phyloP scores from a whole-genome alignment of 2,888 invertebrate species.

The Hypsopygia costalis region DNA sequence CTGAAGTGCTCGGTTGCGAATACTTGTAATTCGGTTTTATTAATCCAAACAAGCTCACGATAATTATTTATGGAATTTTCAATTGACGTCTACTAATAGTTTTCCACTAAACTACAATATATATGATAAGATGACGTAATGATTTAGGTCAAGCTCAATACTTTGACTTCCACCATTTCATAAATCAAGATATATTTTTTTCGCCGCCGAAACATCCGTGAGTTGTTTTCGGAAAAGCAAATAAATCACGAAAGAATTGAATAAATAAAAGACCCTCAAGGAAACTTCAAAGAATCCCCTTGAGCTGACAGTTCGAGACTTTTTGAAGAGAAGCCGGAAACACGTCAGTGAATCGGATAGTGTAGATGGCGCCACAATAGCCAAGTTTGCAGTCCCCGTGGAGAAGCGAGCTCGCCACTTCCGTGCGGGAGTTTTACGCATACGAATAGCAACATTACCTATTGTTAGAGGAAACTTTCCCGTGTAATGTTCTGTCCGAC shows the following conservation, averaged over 20 bases:
- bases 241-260: slow-evolving; percentile 60
- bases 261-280: slow-evolving; percentile 70
- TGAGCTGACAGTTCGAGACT: slow-evolving; percentile 70
- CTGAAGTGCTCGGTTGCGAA: slow-evolving; percentile 9
- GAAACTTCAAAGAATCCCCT: slow-evolving; percentile 66
- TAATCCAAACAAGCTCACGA: neutral
- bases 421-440: slow-evolving; percentile 66
- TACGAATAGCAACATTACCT: slow-evolving; percentile 77
- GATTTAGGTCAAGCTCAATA: too few relatives aligned
- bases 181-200: too few relatives aligned
- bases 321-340: slow-evolving; percentile 76
- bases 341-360: slow-evolving; percentile 71
- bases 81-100: too few relatives aligned
- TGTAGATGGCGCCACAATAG: slow-evolving; percentile 75
- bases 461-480: slow-evolving; percentile 75
- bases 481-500: slow-evolving; percentile 62
- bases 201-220: slow-evolving; percentile 1
- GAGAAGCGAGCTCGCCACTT: slow-evolving; percentile 49
- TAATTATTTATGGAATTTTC: neutral
- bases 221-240: slow-evolving; percentile 37
- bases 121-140: too few relatives aligned
- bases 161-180: too few relatives aligned
- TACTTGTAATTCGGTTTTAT: neutral
- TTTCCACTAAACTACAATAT: too few relatives aligned
- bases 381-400: slow-evolving; percentile 51